phyloP scores from a whole-genome alignment of 1,140 invertebrate genomes.

The Agrypnia vestita region DNA sequence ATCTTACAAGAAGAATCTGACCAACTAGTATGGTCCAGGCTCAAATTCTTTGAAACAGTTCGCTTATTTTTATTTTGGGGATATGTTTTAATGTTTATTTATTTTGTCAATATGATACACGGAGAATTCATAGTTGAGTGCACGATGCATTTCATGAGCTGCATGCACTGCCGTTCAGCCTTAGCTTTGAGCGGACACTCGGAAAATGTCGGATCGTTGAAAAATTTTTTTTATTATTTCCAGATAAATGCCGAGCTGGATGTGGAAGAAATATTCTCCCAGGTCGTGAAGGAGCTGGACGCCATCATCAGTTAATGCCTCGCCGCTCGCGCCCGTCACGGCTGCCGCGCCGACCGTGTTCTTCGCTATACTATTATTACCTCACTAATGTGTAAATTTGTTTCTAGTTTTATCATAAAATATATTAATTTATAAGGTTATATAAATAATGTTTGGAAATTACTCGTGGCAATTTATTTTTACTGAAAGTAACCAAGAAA shows the following conservation, averaged over 20 bases:
- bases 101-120: too few species aligned
- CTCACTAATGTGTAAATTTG: conserved; percentile 29
- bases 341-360: conserved; percentile 4
- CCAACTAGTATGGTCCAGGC: too few species aligned
- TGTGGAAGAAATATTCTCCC: conserved; percentile 83
- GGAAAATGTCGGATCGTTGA: too few species aligned
- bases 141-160: too few species aligned
- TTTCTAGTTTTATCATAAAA: conserved; percentile 21
- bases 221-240: too few species aligned
- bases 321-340: not conserved
- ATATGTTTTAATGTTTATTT: too few species aligned
- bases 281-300: conserved; percentile 75
- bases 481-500: not conserved
- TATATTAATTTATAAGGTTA: not conserved
- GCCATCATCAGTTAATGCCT: conserved; percentile 57
- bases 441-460: not conserved
- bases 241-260: conserved; percentile 86
- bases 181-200: too few species aligned
- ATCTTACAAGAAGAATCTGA: too few species aligned
- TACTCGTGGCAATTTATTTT: not conserved
- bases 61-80: too few species aligned
- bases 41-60: too few species aligned
- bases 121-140: too few species aligned
- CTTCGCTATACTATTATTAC: conserved; percentile 26
- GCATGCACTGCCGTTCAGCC: too few species aligned